Evolutionary conservation across 2,888 invertebrate genomes (phyloP).

Genomic region (Oeneis ivallda): DNA sequence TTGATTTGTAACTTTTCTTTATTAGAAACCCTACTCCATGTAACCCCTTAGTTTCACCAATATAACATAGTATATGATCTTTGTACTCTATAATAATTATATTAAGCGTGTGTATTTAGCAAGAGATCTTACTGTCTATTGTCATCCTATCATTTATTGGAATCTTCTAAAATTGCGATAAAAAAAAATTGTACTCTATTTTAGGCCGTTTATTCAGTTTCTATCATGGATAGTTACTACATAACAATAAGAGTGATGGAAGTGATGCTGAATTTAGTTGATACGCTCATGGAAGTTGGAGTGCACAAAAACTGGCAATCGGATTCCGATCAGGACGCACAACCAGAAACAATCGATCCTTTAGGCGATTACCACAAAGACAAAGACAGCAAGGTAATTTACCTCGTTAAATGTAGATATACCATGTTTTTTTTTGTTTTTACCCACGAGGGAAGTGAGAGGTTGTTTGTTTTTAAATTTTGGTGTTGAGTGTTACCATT

Average conservation of each 20-base stretch:
- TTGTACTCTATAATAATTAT: too few relatives aligned
- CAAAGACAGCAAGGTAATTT: conserved; percentile 66
- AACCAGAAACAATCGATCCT: conserved; percentile 63
- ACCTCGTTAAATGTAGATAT: background rate
- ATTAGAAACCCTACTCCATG: too few relatives aligned
- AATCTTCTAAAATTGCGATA: too few relatives aligned
- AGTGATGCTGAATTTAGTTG: conserved; percentile 94
- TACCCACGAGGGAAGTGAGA: too few relatives aligned
- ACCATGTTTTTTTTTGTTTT: background rate
- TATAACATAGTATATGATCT: too few relatives aligned
- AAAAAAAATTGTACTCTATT: conserved; percentile 19
- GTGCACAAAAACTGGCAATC: conserved; percentile 84
- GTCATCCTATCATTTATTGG: too few relatives aligned
- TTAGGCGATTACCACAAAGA: conserved; percentile 67
- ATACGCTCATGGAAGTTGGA: conserved; percentile 94
- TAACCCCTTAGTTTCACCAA: too few relatives aligned
- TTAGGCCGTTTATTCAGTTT: conserved; percentile 92
- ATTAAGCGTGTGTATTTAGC: too few relatives aligned
- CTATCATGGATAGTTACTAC: conserved; percentile 90
- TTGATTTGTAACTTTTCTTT: too few relatives aligned
- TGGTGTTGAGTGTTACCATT: too few relatives aligned
- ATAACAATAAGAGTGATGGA: conserved; percentile 95
- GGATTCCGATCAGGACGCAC: conserved; percentile 63
- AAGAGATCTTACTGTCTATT: too few relatives aligned
- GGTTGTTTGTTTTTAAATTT: too few relatives aligned